Percentiles rank a stretch among this genome's conserved stretches.
Conservation (phyloP, 2,113 vertebrate genomes). For the Ivindomyrus marchei region DNA sequence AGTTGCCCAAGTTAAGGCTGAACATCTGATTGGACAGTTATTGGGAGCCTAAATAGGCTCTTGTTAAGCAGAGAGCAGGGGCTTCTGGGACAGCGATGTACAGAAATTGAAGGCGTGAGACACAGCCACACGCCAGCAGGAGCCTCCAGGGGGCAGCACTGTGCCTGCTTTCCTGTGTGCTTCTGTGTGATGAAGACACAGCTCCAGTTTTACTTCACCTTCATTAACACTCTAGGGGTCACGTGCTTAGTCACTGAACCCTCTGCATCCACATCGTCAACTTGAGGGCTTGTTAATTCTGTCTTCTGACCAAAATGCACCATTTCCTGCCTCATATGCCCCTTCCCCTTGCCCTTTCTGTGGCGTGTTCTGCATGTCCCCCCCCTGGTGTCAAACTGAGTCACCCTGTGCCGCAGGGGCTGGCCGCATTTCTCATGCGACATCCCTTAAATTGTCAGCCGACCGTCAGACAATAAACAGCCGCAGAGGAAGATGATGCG, state of each 20-base stretch:
- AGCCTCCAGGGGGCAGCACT: conserved; percentile 54
- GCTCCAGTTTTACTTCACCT: neutral
- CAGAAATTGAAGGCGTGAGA: conserved; percentile 50
- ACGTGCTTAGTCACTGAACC: neutral
- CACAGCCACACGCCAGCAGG: conserved; percentile 59
- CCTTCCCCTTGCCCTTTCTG: neutral
- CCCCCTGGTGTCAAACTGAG: neutral
- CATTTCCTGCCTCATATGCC: neutral
- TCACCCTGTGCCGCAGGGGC: neutral
- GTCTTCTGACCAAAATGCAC: neutral
- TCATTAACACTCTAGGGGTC: neutral
- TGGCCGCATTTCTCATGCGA: neutral
- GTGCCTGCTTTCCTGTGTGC: conserved; percentile 19
- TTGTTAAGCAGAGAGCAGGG: conserved; percentile 38
- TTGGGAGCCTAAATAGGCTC: conserved; percentile 29
- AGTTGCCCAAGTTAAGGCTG: neutral
- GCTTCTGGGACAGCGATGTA: conserved; percentile 38
- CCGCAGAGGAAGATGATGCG: neutral
- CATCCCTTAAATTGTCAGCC: neutral
- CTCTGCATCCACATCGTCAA: neutral
- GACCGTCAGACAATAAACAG: neutral
- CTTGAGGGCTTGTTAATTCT: neutral
- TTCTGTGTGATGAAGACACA: neutral
- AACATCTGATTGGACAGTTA: neutral
- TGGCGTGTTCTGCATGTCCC: neutral